Percentiles rank a stretch among this genome's conserved stretches.
Conservation (phyloP, 2,888 invertebrate species). For the Heliconius charithonia region DNA sequence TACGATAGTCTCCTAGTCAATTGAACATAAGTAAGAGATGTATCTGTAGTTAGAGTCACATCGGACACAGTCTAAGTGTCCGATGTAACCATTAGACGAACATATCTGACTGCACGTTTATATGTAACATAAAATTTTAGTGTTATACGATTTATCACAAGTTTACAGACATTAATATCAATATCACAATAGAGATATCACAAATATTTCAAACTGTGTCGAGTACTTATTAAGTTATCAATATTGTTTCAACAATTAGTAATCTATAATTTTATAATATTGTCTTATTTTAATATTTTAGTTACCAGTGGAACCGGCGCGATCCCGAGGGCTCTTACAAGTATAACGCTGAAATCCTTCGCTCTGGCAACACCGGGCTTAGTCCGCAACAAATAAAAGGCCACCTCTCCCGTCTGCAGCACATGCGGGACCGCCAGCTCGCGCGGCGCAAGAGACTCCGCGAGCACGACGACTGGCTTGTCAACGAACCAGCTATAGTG, state of each 20-base stretch:
- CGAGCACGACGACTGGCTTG: slow-evolving; percentile 69
- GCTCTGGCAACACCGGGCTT: slow-evolving; percentile 72
- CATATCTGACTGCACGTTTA: too few species aligned
- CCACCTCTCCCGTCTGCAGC: slow-evolving; percentile 70
- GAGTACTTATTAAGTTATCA: not conserved
- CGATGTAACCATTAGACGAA: too few species aligned
- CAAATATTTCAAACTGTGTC: not conserved
- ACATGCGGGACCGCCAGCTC: slow-evolving; percentile 74
- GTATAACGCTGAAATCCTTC: slow-evolving; percentile 73
- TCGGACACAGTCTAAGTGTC: too few species aligned
- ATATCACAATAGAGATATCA: not conserved
- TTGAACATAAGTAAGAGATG: too few species aligned
- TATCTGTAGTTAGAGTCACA: too few species aligned
- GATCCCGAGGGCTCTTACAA: slow-evolving; percentile 76
- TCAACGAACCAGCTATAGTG: slow-evolving; percentile 69
- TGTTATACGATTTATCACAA: not conserved
- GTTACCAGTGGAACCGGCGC: slow-evolving; percentile 77
- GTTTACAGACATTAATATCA: not conserved
- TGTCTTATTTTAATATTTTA: slow-evolving; percentile 49
- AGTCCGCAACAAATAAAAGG: slow-evolving; percentile 72
- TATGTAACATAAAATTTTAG: too few species aligned
- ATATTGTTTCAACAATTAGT: not conserved
- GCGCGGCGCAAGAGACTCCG: slow-evolving; percentile 64
- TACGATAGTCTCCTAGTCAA: too few species aligned
- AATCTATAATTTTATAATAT: not conserved